phyloP scores from a whole-genome alignment of 2,797 vertebrate genomes.

The Thripadectes ignobilis region DNA sequence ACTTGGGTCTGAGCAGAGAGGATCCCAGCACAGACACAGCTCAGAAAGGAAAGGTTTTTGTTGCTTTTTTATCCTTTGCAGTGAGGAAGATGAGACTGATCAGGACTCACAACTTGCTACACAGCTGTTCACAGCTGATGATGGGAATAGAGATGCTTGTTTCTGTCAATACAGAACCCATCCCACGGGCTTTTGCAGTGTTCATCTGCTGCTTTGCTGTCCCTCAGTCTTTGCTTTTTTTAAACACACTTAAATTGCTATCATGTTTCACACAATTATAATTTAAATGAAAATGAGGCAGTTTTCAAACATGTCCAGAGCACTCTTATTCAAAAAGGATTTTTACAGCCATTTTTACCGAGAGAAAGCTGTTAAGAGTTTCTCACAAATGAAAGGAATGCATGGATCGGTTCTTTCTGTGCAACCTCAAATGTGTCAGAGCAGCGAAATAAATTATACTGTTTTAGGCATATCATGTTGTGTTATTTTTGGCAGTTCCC shows the following conservation, averaged over 20 bases:
- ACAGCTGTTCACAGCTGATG: not conserved
- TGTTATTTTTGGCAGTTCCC: constrained; percentile 48
- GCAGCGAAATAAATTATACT: constrained; percentile 42
- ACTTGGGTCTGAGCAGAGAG: not conserved
- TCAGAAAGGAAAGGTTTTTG: not conserved
- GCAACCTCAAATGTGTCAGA: constrained; percentile 38
- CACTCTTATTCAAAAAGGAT: not conserved
- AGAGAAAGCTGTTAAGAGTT: not conserved
- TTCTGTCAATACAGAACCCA: not conserved
- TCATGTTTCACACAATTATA: not conserved
- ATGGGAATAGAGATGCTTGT: not conserved
- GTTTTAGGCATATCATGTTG: not conserved
- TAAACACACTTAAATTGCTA: not conserved
- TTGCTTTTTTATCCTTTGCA: not conserved
- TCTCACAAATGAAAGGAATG: not conserved
- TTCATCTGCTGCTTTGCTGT: not conserved
- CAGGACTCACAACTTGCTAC: not conserved
- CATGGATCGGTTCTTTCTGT: not conserved
- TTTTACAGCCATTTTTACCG: constrained; percentile 7
- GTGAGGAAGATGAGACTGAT: not conserved
- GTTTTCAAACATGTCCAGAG: not conserved
- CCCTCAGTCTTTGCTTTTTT: not conserved
- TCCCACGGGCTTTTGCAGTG: not conserved
- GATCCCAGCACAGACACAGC: not conserved
- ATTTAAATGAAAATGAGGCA: not conserved